Evolutionary conservation across 23 tunicate genomes (phyloP).

Genomic region (Ciona savignyi): DNA sequence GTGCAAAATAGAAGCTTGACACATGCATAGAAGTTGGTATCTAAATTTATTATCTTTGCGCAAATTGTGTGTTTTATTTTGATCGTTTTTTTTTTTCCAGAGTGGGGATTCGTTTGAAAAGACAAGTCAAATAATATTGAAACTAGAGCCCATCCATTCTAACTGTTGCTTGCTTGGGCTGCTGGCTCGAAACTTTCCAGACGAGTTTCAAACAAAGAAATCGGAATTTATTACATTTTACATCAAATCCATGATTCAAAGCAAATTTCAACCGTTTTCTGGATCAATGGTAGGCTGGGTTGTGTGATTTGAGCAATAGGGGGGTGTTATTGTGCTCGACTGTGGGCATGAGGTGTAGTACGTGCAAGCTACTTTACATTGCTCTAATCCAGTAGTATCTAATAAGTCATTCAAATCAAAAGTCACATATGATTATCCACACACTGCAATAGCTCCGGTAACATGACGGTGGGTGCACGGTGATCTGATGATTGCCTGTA

Average conservation of each 20-base stretch:
- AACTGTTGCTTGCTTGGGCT: neutral
- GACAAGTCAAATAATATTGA: neutral
- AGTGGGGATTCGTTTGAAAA: neutral
- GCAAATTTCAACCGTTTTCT: neutral
- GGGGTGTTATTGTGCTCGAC: constrained; percentile 28
- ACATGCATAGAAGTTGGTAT: too few relatives aligned
- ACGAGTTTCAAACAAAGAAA: neutral
- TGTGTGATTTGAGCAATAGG: constrained; percentile 6
- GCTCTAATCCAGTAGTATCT: too few relatives aligned
- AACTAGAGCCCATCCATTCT: neutral
- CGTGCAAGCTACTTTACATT: too few relatives aligned
- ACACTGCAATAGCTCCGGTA: too few relatives aligned
- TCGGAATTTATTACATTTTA: neutral
- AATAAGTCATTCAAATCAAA: too few relatives aligned
- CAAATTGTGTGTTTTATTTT: too few relatives aligned
- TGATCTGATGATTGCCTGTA: too few relatives aligned
- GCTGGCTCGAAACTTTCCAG: neutral
- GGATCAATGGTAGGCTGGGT: neutral
- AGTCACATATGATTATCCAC: too few relatives aligned
- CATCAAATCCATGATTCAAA: neutral
- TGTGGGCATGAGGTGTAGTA: too few relatives aligned
- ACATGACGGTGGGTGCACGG: too few relatives aligned
- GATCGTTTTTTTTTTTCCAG: neutral
- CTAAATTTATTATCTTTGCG: too few relatives aligned
- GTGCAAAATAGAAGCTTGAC: too few relatives aligned